A percentile compares a stretch with the other conserved stretches of the same genome.
These are phyloP conservation scores for Chelon auratus DNA, from an alignment of 2,797 vertebrate genomes.

Conservation along the genomic window DNA sequence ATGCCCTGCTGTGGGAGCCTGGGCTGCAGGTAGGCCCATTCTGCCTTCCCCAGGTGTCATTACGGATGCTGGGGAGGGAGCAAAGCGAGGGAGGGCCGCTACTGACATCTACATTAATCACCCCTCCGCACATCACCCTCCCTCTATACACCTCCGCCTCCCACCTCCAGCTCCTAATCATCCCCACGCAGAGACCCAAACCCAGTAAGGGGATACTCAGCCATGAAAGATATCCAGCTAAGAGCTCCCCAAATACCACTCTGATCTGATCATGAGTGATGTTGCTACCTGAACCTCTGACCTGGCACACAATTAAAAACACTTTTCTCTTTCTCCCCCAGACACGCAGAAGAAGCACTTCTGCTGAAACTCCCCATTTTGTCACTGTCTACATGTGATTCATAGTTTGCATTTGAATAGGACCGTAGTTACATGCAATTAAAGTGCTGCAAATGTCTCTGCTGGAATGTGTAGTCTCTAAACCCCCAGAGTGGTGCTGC, in stretches of 20 bases:
- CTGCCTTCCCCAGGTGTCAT: conserved; percentile 84
- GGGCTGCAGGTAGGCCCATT: conserved; percentile 80
- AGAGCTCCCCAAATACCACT: conserved; percentile 85
- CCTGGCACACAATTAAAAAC: conserved; percentile 86
- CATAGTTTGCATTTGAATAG: conserved; percentile 66
- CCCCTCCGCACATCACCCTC: conserved; percentile 66
- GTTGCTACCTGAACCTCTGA: conserved; percentile 83
- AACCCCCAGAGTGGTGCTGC: conserved; percentile 41
- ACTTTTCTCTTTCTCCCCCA: conserved; percentile 70
- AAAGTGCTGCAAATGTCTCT: conserved; percentile 58
- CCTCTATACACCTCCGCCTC: conserved; percentile 27
- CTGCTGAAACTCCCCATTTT: conserved; percentile 41
- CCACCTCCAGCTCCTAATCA: conserved; percentile 80
- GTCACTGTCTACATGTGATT: conserved; percentile 62
- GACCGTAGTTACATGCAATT: conserved; percentile 60
- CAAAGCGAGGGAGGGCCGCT: conserved; percentile 61
- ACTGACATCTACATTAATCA: conserved; percentile 92
- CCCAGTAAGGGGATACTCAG: conserved; percentile 77
- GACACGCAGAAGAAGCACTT: conserved; percentile 43
- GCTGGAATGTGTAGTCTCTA: conserved; percentile 38
- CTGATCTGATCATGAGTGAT: conserved; percentile 84
- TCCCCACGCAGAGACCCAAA: conserved; percentile 75
- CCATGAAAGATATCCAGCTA: conserved; percentile 84
- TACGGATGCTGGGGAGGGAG: conserved; percentile 80
- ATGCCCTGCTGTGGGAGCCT: conserved; percentile 81